Evolutionary conservation across 2,797 vertebrate species (phyloP).

Genomic region (Enteromius trimaculatus): DNA sequence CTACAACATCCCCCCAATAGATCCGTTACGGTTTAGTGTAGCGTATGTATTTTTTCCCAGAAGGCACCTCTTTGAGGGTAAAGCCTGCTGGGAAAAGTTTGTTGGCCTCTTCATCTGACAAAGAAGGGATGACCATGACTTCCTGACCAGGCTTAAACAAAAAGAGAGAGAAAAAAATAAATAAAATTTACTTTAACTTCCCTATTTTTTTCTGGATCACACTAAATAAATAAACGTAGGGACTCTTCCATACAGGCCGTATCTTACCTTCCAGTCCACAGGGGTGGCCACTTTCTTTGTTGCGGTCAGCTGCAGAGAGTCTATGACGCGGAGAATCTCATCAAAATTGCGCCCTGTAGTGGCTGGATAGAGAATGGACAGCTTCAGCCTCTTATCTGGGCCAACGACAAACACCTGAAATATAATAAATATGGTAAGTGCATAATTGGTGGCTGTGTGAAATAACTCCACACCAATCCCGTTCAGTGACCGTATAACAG

Average conservation of each 20-base stretch:
- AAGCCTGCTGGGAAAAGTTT: conserved; percentile 88
- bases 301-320: conserved; percentile 93
- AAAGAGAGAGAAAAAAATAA: conserved; percentile 51
- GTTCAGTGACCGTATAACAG: not conserved
- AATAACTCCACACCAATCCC: not conserved
- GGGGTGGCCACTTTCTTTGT: conserved; percentile 93
- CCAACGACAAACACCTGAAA: conserved; percentile 92
- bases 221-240: not conserved
- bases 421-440: not conserved
- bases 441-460: not conserved
- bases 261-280: conserved; percentile 93
- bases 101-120: conserved; percentile 87
- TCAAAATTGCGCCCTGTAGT: conserved; percentile 97
- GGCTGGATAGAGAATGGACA: conserved; percentile 96
- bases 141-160: conserved; percentile 80
- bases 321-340: conserved; percentile 90
- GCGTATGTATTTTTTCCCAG: conserved; percentile 93
- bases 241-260: not conserved
- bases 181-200: not conserved
- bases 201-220: too few species aligned
- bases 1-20: not conserved
- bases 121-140: conserved; percentile 91
- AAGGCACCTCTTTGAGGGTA: conserved; percentile 88
- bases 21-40: conserved; percentile 84
- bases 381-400: conserved; percentile 95